Evolutionary conservation across 2,888 invertebrate genomes (phyloP), one percentile per base, ranked within the genome.

Genomic region (Aethes cnicana): DNA sequence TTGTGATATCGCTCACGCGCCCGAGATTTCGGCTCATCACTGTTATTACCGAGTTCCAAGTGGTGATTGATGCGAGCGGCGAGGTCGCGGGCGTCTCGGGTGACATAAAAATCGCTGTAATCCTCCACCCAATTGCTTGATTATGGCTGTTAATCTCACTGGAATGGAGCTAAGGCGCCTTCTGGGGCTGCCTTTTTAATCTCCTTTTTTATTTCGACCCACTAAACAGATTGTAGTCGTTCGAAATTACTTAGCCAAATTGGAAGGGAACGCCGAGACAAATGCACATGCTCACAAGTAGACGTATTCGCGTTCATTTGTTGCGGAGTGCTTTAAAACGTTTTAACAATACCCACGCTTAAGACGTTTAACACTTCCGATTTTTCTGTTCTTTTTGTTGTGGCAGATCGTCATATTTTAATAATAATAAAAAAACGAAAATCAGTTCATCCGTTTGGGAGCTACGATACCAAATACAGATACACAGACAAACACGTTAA

Each of bases 61-160:
- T 68, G 61, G 70, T 77, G 79, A 81, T 78, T 75, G 77, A 80
- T 81, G 70, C 57, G 61, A 57, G 37, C 33, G 28, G 28, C 41
- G 44, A 32, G 43, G 44, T 49, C 54, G 52, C 52, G 35, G 36
- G 46, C 48, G 47, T 55, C 57, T 54, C 48, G 52, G 48, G 61
- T 54, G 71, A 78, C 77, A 81, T 84, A 84, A 87, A 84, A 86
- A 84, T 81, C 76, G 77, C 74, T 76, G 81, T 84, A 84, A 85
- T 86, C 81, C 81, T 44, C 63, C 75, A 65, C 74, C 71, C 84
- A 84, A 86, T 85, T 80, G 84, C 85, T 84, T 84, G 84, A 86
- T 86, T 85, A 84, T 84, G 63, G 82, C 77, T 80, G 78, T 84
- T 86, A 85, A 86, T 86, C 84, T 70, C 69, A 72, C 73, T 68